Evolutionary conservation across 1,140 invertebrate genomes (phyloP), one percentile per base, ranked within the genome.

Genomic region (Pachypsylla venusta): DNA sequence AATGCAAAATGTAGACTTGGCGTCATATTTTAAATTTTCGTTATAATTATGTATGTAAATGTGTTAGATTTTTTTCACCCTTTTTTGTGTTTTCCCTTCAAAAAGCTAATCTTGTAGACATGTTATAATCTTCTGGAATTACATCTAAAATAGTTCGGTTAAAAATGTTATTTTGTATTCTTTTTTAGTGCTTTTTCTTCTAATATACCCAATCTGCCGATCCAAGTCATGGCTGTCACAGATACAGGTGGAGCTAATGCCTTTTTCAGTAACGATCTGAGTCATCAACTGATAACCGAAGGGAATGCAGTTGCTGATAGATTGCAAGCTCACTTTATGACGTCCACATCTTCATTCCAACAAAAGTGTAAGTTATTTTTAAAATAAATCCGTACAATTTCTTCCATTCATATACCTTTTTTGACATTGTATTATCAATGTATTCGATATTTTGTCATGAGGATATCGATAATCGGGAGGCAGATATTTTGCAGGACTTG

Each of bases 151-250:
- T 35, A 10, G 19, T 5, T 42, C 14, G 22, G 5, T 56, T 12
- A 12, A 57, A 30, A 24, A 14, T 1, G n/a, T 60, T n/a, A 42
- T 40, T 39, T 20, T 53, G n/a, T 48, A 26, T 2, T 59, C 30
- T 26, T 27, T 60, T 76, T 12, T 65, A 93, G 89, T 73, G 89
- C 93, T 63, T 94, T 96, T 76, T 91, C 91, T 7, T 87, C 86
- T 73, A 92, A 92, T 72, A 93, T 95, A 72, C 87, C 90, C 62
- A 91, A 93, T 74, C 77, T 95, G 64, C 93, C 93, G 4, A 92
- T 95, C 64, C 89, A 95, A 81, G 90, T 96, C 71, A 80, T 96
- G 69, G 91, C 92, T 53, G 86, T 96, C 35, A 89, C 89, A 20
- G 92, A 95, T 67, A 85, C 81, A 60, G 86, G 86, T 25, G 85